Percentiles rank a stretch among this genome's conserved stretches.
These are phyloP conservation scores for Melanogrammus aeglefinus DNA, from an alignment of 2,797 vertebrate genomes.

Conservation along the genomic window DNA sequence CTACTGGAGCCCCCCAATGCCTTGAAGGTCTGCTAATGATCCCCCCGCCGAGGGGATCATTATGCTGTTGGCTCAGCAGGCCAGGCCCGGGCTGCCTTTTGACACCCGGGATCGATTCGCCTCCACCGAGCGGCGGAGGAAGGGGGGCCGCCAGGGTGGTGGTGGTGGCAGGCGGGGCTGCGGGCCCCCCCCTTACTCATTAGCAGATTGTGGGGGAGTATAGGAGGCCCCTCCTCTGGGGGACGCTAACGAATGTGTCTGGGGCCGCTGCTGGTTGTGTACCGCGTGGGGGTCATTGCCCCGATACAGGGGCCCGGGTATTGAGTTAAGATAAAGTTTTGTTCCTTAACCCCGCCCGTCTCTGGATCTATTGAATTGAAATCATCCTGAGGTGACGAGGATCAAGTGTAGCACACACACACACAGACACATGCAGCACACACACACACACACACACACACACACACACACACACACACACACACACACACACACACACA, in stretches of 20 bases:
- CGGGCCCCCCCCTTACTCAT: constrained; percentile 62
- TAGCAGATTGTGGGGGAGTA: constrained; percentile 62
- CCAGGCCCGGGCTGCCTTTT: constrained; percentile 66
- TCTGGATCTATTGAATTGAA: too few species aligned
- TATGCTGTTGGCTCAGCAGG: constrained; percentile 50
- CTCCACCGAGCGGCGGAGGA: constrained; percentile 20
- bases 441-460: too few species aligned
- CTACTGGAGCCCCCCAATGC: constrained; percentile 33
- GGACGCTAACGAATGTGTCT: constrained; percentile 53
- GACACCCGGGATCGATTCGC: constrained; percentile 71
- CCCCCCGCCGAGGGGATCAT: constrained; percentile 34
- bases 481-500: background rate
- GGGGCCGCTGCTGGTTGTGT: constrained; percentile 18
- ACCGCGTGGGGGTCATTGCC: constrained; percentile 14
- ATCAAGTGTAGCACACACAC: background rate
- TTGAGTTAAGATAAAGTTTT: constrained; percentile 44
- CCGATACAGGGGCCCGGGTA: constrained; percentile 34
- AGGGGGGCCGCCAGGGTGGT: constrained; percentile 9
- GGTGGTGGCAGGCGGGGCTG: background rate
- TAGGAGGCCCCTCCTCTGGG: constrained; percentile 46
- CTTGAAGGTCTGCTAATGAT: constrained; percentile 60
- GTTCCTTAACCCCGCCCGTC: background rate
- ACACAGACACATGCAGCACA: too few species aligned
- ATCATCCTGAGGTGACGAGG: constrained; percentile 1
- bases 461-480: constrained; percentile 4